Percentiles rank a stretch among this genome's conserved stretches.
Conservation (phyloP, 2,888 invertebrate genomes). For the Cabera pusaria region DNA sequence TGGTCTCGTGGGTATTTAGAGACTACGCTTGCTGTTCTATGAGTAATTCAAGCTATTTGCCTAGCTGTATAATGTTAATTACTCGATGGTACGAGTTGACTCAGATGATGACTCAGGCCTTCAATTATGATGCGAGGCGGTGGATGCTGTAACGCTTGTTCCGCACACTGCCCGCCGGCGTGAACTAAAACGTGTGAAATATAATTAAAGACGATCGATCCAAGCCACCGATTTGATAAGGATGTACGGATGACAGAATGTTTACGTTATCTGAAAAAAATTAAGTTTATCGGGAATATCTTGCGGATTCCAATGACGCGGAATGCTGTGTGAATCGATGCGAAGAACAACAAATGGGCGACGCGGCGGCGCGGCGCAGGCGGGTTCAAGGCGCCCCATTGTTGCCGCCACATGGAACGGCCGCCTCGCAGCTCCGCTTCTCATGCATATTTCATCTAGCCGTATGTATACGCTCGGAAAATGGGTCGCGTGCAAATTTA, state of each 20-base stretch:
- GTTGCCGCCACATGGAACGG: slow-evolving; percentile 23
- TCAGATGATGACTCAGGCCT: slow-evolving; percentile 26
- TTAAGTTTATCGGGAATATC: slow-evolving; percentile 8
- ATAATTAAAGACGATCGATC: slow-evolving; percentile 6
- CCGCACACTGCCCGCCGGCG: no score
- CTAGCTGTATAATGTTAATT: slow-evolving; percentile 17
- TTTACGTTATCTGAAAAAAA: slow-evolving; percentile 23
- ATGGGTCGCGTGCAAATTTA: slow-evolving; percentile 7
- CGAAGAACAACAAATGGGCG: slow-evolving; percentile 38
- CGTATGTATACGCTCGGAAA: slow-evolving; percentile 5
- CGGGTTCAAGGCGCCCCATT: slow-evolving; percentile 18
- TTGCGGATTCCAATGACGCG: slow-evolving; percentile 15
- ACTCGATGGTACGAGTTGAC: slow-evolving; percentile 24
- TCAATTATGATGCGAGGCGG: slow-evolving; percentile 25
- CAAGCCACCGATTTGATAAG: slow-evolving; percentile 8
- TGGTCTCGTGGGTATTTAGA: no score
- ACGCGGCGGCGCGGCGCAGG: slow-evolving; percentile 15
- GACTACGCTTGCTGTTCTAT: no score
- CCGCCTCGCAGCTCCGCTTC: not conserved
- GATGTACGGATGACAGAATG: slow-evolving; percentile 18
- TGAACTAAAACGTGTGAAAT: slow-evolving; percentile 21
- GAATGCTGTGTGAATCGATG: slow-evolving; percentile 35
- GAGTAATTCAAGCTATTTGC: slow-evolving; percentile 15
- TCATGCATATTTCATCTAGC: slow-evolving; percentile 14
- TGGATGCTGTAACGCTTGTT: no score